phyloP scores from a whole-genome alignment of 2,797 vertebrate genomes.

The Chloroceryle amazona region DNA sequence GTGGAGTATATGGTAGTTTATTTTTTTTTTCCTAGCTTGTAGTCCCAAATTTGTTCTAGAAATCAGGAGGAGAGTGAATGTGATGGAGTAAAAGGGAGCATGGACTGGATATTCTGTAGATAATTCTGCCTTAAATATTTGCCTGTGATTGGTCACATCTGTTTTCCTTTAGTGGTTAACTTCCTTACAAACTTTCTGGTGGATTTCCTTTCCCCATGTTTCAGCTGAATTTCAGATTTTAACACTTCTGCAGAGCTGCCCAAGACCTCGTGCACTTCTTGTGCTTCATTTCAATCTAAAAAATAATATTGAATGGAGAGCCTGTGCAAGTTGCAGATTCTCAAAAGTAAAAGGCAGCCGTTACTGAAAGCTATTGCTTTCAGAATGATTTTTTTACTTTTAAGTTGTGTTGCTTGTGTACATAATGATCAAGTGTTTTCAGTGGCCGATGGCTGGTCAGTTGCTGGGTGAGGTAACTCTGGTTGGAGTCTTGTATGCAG shows the following conservation, averaged over 20 bases:
- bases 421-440: not conserved
- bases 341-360: not conserved
- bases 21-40: not conserved
- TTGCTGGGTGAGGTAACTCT: not conserved
- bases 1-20: not conserved
- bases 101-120: not conserved
- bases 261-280: not conserved
- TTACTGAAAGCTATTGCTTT: not conserved
- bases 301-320: not conserved
- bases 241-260: not conserved
- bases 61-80: not conserved
- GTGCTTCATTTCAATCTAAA: not conserved
- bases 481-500: not conserved
- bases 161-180: not conserved
- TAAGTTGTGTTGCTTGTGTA: not conserved
- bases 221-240: not conserved
- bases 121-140: not conserved
- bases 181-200: not conserved
- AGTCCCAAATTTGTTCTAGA: not conserved
- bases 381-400: not conserved
- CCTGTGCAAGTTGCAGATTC: not conserved
- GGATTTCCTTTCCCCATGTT: not conserved
- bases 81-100: not conserved
- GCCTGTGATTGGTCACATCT: not conserved
- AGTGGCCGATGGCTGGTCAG: rapidly evolving